Evolutionary conservation across 2,113 vertebrate species (phyloP).

Genomic region (Ammodytes marinus): DNA sequence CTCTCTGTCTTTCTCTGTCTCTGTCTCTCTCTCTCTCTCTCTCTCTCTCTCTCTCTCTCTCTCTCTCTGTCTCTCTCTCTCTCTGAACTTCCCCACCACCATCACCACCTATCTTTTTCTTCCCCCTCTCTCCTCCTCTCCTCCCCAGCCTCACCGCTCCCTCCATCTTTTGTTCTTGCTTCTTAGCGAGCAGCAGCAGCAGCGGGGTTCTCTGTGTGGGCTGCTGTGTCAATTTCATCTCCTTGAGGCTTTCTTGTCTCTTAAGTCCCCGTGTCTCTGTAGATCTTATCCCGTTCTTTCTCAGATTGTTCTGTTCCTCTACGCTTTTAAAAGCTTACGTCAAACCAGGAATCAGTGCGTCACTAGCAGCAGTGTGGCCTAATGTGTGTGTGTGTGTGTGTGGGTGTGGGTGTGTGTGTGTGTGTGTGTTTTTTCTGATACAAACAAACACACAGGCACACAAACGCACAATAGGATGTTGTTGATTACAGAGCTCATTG

Average conservation of each 20-base stretch:
- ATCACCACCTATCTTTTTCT: conserved; percentile 28
- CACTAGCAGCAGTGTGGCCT: background rate
- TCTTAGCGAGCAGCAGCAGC: conserved; percentile 17
- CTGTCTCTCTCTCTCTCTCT: conserved; percentile 42
- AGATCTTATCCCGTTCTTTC: conserved; percentile 21
- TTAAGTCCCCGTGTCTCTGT: background rate
- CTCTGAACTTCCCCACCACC: conserved; percentile 38
- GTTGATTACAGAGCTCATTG: conserved; percentile 36
- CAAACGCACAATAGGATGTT: conserved; percentile 17
- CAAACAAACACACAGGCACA: background rate
- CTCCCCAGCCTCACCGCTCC: background rate
- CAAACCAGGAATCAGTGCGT: conserved; percentile 49
- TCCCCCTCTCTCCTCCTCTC: conserved; percentile 44
- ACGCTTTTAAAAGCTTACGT: conserved; percentile 36
- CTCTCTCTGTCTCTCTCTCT: conserved; percentile 38
- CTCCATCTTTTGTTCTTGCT: conserved; percentile 59
- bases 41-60: background rate
- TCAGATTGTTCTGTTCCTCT: background rate
- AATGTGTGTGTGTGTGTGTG: conserved; percentile 5
- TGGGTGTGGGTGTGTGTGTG: background rate
- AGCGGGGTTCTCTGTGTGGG: conserved; percentile 65
- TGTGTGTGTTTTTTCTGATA: conserved; percentile 5
- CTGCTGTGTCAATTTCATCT: conserved; percentile 56
- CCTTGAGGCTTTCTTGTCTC: conserved; percentile 51
- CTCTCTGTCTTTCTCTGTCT: conserved; percentile 46